Conservation (phyloP, 2,113 vertebrate species). For the Nerophis lumbriciformis region DNA sequence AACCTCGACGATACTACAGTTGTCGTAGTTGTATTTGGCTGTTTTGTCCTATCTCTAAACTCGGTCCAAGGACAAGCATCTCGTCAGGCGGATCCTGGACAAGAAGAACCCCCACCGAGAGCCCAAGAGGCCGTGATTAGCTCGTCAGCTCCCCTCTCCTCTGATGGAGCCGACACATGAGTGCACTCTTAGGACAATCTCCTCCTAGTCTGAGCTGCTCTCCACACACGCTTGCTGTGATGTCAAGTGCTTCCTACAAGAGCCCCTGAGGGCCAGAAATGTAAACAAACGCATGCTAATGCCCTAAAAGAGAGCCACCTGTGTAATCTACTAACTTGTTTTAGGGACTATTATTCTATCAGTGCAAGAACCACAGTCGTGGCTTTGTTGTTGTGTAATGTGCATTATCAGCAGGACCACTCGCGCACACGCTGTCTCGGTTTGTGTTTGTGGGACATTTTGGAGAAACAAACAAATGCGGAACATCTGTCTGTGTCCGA, state of each 20-base stretch:
- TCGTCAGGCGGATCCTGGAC: conserved; percentile 5
- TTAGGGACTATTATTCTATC: too few species aligned
- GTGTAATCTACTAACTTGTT: too few species aligned
- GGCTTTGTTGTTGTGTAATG: conserved; percentile 9
- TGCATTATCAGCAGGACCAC: not conserved
- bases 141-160: conserved; percentile 36
- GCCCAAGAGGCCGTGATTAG: conserved; percentile 40
- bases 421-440: not conserved
- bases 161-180: conserved; percentile 14
- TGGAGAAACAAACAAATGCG: not conserved
- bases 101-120: conserved; percentile 1
- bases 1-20: not conserved
- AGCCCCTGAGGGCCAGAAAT: not conserved
- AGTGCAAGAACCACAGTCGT: not conserved
- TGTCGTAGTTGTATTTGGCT: conserved; percentile 6
- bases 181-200: conserved; percentile 17
- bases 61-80: not conserved
- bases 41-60: conserved; percentile 10
- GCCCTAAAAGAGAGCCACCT: too few species aligned
- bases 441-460: not conserved
- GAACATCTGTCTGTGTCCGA: conserved; percentile 20
- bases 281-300: not conserved
- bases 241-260: conserved; percentile 8
- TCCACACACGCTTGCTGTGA: conserved; percentile 7
- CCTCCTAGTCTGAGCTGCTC: conserved; percentile 5